Evolutionary conservation across 2,113 vertebrate genomes (phyloP).

Genomic region (Ochotona curzoniae): DNA sequence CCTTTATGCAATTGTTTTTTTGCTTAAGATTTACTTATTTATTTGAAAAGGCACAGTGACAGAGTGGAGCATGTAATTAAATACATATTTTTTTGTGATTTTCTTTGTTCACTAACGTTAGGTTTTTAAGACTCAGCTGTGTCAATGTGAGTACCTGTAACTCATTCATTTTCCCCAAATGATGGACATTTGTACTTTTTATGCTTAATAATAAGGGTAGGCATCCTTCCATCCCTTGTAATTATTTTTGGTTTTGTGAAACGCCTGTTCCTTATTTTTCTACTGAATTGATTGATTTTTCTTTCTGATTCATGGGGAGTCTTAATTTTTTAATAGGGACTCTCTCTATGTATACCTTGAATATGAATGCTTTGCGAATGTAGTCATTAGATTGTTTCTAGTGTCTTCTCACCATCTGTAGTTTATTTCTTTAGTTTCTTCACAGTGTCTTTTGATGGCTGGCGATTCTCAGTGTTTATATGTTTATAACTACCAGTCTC

Average conservation of each 20-base stretch:
- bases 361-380: background rate
- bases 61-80: background rate
- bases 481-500: background rate
- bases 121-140: background rate
- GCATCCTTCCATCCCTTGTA: background rate
- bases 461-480: background rate
- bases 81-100: background rate
- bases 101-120: background rate
- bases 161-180: background rate
- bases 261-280: background rate
- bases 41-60: no score
- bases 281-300: slow-evolving; percentile 11
- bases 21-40: no score
- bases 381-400: background rate
- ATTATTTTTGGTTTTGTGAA: background rate
- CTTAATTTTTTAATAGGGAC: background rate
- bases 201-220: background rate
- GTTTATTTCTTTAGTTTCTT: background rate
- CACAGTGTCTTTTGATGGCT: background rate
- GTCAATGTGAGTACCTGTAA: background rate
- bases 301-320: background rate
- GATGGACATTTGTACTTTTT: background rate
- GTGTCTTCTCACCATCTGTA: background rate
- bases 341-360: background rate
- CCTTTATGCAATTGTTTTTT: no score